Evolutionary conservation across 2,888 invertebrate genomes (phyloP).

Genomic region (Troilus luridus): DNA sequence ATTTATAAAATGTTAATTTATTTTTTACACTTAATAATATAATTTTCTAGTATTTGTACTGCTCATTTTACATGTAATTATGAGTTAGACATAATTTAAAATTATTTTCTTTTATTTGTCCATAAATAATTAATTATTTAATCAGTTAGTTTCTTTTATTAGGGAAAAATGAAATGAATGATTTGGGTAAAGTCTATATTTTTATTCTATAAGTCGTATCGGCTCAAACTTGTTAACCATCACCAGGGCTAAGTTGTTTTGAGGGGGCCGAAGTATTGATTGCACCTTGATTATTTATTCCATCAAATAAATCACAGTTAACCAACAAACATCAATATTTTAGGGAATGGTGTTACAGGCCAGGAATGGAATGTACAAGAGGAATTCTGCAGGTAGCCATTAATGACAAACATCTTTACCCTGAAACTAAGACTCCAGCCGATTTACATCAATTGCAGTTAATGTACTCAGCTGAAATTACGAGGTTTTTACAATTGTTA

Average conservation of each 20-base stretch:
- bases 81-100: neutral
- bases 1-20: neutral
- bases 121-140: neutral
- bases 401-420: slow-evolving; percentile 21
- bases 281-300: too few relatives aligned
- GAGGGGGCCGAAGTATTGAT: too few relatives aligned
- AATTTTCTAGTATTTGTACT: neutral
- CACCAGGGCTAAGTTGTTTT: too few relatives aligned
- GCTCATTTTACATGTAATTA: neutral
- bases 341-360: slow-evolving; percentile 22
- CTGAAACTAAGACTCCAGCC: neutral
- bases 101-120: neutral
- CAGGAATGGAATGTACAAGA: slow-evolving; percentile 51
- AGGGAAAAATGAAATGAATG: too few relatives aligned
- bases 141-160: neutral
- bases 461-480: slow-evolving; percentile 54
- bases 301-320: too few relatives aligned
- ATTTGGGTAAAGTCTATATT: too few relatives aligned
- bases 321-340: neutral
- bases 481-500: slow-evolving; percentile 5
- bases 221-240: too few relatives aligned
- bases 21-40: neutral
- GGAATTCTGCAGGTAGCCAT: slow-evolving; percentile 29
- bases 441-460: slow-evolving; percentile 2
- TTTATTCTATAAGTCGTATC: too few relatives aligned